Conservation (phyloP, 2,797 vertebrate species). For the Gallirallus australis region DNA sequence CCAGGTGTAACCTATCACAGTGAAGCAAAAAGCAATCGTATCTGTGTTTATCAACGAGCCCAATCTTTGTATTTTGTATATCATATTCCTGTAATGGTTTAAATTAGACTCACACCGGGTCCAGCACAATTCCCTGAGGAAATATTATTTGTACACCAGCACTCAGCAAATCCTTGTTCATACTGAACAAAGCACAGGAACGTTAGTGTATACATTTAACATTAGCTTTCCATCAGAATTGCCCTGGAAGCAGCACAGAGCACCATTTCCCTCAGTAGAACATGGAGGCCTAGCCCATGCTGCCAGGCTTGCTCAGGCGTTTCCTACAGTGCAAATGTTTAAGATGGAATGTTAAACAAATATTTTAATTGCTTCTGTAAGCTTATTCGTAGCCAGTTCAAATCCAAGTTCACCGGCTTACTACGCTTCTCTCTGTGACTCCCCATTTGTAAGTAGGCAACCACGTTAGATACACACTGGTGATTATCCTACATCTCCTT, state of each 20-base stretch:
- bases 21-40: conserved; percentile 4
- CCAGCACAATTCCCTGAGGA: background rate
- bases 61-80: background rate
- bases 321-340: background rate
- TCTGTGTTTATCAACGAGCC: background rate
- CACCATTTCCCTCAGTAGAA: background rate
- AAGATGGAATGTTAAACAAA: background rate
- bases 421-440: background rate
- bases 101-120: background rate
- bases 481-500: background rate
- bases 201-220: background rate
- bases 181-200: background rate
- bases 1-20: background rate
- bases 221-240: background rate
- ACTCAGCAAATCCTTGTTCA: background rate
- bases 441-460: background rate
- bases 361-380: conserved; percentile 7
- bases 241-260: background rate
- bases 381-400: background rate
- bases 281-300: background rate
- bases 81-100: background rate
- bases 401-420: background rate
- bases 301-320: background rate
- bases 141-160: background rate
- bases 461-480: background rate